phyloP scores from a whole-genome alignment of 2,113 vertebrate species.

The Macquaria australasica region DNA sequence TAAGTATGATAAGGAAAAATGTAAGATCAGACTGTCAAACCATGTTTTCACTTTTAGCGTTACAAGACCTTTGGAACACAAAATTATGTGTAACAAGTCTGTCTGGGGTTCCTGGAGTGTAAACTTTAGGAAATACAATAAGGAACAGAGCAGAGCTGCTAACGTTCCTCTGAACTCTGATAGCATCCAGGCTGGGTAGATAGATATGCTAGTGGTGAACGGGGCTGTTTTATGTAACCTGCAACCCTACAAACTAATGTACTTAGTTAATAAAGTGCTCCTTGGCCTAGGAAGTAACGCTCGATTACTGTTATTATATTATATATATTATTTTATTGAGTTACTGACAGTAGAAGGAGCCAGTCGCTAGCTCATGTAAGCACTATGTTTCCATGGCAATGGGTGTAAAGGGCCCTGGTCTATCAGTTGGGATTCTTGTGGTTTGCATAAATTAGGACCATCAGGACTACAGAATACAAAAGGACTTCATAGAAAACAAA shows the following conservation, averaged over 20 bases:
- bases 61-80: too few species aligned
- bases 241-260: neutral
- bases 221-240: neutral
- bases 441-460: constrained; percentile 57
- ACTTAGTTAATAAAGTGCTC: neutral
- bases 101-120: too few species aligned
- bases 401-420: neutral
- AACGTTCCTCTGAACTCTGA: too few species aligned
- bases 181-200: too few species aligned
- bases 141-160: too few species aligned
- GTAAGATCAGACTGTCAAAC: too few species aligned
- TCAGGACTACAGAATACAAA: constrained; percentile 36
- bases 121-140: too few species aligned
- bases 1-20: too few species aligned
- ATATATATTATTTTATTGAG: too few species aligned
- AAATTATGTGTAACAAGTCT: too few species aligned
- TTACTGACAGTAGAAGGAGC: neutral
- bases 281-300: neutral
- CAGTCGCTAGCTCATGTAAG: neutral
- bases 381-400: constrained; percentile 11
- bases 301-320: too few species aligned
- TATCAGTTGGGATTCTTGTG: constrained; percentile 5
- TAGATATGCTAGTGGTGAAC: neutral
- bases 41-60: too few species aligned
- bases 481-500: constrained; percentile 29